Conservation (phyloP, 2,888 invertebrate species). For the Carabus problematicus region DNA sequence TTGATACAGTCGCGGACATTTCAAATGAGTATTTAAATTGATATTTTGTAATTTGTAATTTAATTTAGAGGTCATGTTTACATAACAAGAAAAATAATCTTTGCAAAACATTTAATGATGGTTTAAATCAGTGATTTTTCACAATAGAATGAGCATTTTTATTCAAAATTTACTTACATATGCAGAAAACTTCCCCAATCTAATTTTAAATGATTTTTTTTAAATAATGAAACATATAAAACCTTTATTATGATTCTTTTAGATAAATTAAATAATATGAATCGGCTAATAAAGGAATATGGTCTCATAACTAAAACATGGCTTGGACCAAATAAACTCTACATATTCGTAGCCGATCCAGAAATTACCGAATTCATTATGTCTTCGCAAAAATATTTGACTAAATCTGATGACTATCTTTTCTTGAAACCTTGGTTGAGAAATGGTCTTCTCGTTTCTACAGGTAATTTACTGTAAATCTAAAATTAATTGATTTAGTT, state of each 20-base stretch:
- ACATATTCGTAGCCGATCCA: slow-evolving; percentile 63
- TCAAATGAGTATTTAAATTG: no score
- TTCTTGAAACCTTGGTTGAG: slow-evolving; percentile 25
- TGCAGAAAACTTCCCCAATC: no score
- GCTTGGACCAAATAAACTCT: slow-evolving; percentile 35
- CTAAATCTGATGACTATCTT: slow-evolving; percentile 17
- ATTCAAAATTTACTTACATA: no score
- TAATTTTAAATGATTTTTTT: no score
- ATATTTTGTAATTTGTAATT: no score
- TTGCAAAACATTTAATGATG: no score
- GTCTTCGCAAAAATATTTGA: slow-evolving; percentile 24
- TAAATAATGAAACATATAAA: no score
- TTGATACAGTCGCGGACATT: no score
- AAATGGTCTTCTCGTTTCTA: slow-evolving; percentile 44
- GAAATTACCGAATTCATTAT: slow-evolving; percentile 63
- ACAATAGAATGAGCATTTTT: no score
- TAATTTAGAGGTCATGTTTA: no score
- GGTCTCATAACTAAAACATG: slow-evolving; percentile 41
- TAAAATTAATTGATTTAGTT: slow-evolving; percentile 1
- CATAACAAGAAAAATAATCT: no score
- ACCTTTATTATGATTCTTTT: slow-evolving; percentile 17
- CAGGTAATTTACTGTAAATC: slow-evolving; percentile 44
- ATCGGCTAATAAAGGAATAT: slow-evolving; percentile 27
- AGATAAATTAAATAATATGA: slow-evolving; percentile 35
- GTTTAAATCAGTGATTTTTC: no score